Evolutionary conservation across 2,888 invertebrate genomes (phyloP).

Genomic region (Meandrusa payeni): DNA sequence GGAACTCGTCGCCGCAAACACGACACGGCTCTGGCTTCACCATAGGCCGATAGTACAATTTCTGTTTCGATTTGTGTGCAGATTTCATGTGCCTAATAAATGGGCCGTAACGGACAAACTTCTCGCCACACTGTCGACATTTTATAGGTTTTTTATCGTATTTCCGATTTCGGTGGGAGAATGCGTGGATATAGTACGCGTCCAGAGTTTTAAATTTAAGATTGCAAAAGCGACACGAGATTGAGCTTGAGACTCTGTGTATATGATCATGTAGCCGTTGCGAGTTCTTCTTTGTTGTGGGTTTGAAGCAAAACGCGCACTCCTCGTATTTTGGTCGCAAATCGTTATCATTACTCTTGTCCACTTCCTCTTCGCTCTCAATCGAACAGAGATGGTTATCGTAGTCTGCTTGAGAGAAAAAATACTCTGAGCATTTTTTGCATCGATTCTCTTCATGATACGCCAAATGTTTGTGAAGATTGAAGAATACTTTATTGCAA

Average conservation of each 20-base stretch:
- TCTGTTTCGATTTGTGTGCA: conserved; percentile 60
- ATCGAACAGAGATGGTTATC: conserved; percentile 70
- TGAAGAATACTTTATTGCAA: conserved; percentile 67
- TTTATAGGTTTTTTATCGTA: conserved; percentile 69
- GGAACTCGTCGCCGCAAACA: conserved; percentile 80
- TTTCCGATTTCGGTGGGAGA: conserved; percentile 70
- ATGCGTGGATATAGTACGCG: conserved; percentile 72
- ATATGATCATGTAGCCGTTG: conserved; percentile 58
- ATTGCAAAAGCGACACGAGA: conserved; percentile 72
- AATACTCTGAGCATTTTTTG: conserved; percentile 72
- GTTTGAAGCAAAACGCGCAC: conserved; percentile 74
- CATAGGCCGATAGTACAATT: conserved; percentile 62
- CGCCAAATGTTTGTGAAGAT: conserved; percentile 62
- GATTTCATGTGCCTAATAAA: conserved; percentile 67
- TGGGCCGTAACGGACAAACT: conserved; percentile 68
- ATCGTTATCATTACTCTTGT: conserved; percentile 32
- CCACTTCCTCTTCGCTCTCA: conserved; percentile 65
- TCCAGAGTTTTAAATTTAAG: conserved; percentile 73
- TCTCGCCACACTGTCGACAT: conserved; percentile 65
- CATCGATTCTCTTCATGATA: conserved; percentile 75
- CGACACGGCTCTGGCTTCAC: conserved; percentile 79
- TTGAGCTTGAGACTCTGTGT: conserved; percentile 65
- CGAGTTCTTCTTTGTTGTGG: conserved; percentile 57
- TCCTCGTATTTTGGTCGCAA: conserved; percentile 56
- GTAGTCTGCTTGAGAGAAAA: conserved; percentile 58